Percentiles rank a stretch among this genome's conserved stretches.
phyloP scores from a whole-genome alignment of 1,140 invertebrate species.

The Drosophila mayri region DNA sequence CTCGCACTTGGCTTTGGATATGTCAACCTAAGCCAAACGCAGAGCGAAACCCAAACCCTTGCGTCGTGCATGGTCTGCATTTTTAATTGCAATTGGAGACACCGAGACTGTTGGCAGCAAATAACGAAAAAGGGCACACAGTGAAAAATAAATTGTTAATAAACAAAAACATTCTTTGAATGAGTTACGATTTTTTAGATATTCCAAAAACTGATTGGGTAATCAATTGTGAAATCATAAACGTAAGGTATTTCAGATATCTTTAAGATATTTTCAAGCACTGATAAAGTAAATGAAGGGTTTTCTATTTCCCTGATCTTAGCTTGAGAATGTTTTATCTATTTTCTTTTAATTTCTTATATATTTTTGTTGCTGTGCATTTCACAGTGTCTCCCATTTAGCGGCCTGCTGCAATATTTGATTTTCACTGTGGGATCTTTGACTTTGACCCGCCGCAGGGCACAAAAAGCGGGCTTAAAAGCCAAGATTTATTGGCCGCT shows the following conservation, averaged over 20 bases:
- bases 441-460: conserved; percentile 55
- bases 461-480: conserved; percentile 44
- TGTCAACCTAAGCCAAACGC: conserved; percentile 30
- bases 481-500: conserved; percentile 65
- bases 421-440: conserved; percentile 47
- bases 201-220: neutral
- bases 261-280: neutral
- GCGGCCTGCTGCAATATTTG: conserved; percentile 40
- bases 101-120: conserved; percentile 33
- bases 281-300: neutral
- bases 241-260: neutral
- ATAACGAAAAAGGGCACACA: conserved; percentile 20
- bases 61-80: conserved; percentile 65
- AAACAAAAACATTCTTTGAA: neutral
- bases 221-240: neutral
- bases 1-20: conserved; percentile 15
- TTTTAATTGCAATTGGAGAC: conserved; percentile 47
- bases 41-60: conserved; percentile 28
- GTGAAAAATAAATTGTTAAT: conserved; percentile 15
- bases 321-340: too few relatives aligned
- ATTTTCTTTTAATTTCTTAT: neutral
- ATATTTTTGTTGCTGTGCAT: conserved; percentile 12
- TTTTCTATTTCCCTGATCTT: too few relatives aligned
- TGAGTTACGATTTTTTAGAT: neutral
- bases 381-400: conserved; percentile 15